Evolutionary conservation across 64 coral and sea anemone species (phyloP), one percentile per base, ranked within the genome.

Genomic region (Porites lutea): DNA sequence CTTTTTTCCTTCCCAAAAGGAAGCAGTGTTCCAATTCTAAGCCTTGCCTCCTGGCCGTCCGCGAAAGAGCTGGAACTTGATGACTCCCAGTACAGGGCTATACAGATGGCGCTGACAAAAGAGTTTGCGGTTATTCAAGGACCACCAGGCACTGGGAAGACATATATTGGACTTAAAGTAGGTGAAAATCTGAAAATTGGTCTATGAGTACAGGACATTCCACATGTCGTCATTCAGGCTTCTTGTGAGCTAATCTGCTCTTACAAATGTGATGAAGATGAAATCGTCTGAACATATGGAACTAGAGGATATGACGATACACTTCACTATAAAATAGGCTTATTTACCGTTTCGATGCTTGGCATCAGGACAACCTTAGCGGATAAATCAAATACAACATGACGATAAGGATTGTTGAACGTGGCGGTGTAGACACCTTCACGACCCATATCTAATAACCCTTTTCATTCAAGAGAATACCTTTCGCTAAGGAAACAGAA

Each of bases 101-200:
- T 96, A 66, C 87, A 93, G 13, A 75, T 93, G 59, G 95, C 95
- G 21, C 75, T 96, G 74, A 96, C 95, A 52, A 96, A 96, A 59
- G 95, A 96, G 79, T 96, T 96, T 62, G 86, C 90, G 3, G 86
- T 96, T 13, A 96, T 96, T 63, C 95, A 96, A 50, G 95, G 95
- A 64, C 95, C 95, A 5, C 94, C 94, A 0, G 94, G 94, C 8
- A 96, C 89, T 19, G 94, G 94, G 2, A 92, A 96, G 86, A 96
- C 95, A 2, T 96, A 93, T 64, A 93, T 96, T 72, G 95, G 95
- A 20, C 52, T 96, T 0, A 96, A 96, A 91, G 95, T 96, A 66
- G 54, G 54, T 57, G 7, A 57, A 72, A 72, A 22, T 44, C 14
- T 72, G 8, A 8, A 44, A 72, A n/a, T 2, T 8, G 6, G 37